phyloP scores from a whole-genome alignment of 2,797 vertebrate genomes.

The Liparis tanakae region DNA sequence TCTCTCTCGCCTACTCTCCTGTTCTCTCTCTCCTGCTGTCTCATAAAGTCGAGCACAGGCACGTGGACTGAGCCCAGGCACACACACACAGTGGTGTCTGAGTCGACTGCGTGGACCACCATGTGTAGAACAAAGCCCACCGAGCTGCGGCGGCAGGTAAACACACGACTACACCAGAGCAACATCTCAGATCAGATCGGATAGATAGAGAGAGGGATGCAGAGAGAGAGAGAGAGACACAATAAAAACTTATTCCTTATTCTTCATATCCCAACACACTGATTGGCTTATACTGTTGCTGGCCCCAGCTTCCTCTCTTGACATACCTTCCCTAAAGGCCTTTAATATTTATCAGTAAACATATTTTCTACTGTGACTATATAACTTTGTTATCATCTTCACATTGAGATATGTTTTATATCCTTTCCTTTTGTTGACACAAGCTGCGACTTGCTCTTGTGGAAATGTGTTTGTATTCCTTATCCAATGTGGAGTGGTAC shows the following conservation, averaged over 20 bases:
- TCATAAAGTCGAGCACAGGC: conserved; percentile 17
- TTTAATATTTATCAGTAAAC: background rate
- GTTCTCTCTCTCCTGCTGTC: conserved; percentile 14
- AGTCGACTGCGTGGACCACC: conserved; percentile 46
- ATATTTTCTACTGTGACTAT: background rate
- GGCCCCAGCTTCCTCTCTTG: background rate
- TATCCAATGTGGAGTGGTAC: background rate
- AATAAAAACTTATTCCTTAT: background rate
- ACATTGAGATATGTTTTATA: background rate
- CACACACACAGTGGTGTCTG: conserved; percentile 38
- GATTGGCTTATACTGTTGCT: background rate
- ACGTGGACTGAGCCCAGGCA: conserved; percentile 25
- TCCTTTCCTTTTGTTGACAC: background rate
- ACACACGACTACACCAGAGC: conserved; percentile 29
- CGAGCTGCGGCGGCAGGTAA: conserved; percentile 34
- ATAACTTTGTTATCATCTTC: background rate
- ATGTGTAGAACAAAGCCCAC: conserved; percentile 38
- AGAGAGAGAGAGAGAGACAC: background rate
- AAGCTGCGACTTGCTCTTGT: background rate
- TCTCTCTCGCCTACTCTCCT: conserved; percentile 1
- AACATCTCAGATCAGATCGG: background rate
- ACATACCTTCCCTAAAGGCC: background rate
- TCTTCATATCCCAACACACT: background rate
- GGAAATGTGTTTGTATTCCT: background rate
- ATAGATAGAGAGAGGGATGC: background rate